phyloP scores from a whole-genome alignment of 30 jellyfish, hydroid and myxozoan genomes.

The Haliclystus octoradiatus region DNA sequence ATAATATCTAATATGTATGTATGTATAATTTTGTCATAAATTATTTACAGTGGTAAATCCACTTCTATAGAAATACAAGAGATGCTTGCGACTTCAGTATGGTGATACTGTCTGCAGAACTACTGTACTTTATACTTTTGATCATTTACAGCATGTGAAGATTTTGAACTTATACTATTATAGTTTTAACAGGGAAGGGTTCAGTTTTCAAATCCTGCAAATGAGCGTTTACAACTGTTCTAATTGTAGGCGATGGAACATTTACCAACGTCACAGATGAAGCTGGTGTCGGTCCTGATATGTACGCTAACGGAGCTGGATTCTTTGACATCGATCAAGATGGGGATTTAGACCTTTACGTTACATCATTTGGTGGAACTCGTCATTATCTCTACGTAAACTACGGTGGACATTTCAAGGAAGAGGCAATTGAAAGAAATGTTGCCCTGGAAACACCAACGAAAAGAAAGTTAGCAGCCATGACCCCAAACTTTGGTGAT shows the following conservation, averaged over 20 bases:
- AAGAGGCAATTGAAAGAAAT: slow-evolving; percentile 74
- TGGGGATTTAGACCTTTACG: slow-evolving; percentile 90
- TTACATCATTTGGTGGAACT: slow-evolving; percentile 82
- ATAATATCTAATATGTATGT: too few species aligned
- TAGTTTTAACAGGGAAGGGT: too few species aligned
- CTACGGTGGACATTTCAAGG: slow-evolving; percentile 76
- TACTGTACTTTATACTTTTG: too few species aligned
- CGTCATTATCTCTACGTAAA: slow-evolving; percentile 84
- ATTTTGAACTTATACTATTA: too few species aligned
- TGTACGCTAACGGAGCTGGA: slow-evolving; percentile 87
- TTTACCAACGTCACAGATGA: slow-evolving; percentile 72
- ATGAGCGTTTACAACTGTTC: too few species aligned
- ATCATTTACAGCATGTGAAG: too few species aligned
- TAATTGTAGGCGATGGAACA: slow-evolving; percentile 97
- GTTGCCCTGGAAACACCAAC: slow-evolving; percentile 51
- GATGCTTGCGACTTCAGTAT: too few species aligned
- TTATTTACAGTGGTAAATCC: too few species aligned
- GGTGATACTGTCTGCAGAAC: too few species aligned
- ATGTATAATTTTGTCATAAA: too few species aligned
- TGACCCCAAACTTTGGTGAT: slow-evolving; percentile 91
- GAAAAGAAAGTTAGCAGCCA: slow-evolving; percentile 71
- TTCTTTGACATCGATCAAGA: slow-evolving; percentile 94
- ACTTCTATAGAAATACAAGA: too few species aligned
- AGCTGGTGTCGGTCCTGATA: slow-evolving; percentile 80
- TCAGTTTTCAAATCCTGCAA: too few species aligned